phyloP scores from a whole-genome alignment of 2,797 vertebrate species.

The Acanthis flammea region DNA sequence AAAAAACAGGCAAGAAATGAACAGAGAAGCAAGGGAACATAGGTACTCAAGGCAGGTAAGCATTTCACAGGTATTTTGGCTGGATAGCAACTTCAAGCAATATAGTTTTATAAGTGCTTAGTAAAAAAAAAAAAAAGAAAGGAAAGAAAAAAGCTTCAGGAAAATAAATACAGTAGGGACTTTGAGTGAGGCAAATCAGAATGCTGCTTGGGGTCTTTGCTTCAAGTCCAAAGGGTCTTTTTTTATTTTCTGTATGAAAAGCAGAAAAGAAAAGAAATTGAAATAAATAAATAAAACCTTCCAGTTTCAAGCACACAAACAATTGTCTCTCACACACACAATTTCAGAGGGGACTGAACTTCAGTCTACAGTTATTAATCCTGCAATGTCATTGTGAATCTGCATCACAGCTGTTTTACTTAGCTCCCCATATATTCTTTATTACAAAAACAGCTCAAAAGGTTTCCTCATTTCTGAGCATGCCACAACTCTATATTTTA shows the following conservation, averaged over 20 bases:
- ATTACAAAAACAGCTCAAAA: not conserved
- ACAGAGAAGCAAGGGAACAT: slow-evolving; percentile 21
- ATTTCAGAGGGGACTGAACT: slow-evolving; percentile 37
- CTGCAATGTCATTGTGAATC: not conserved
- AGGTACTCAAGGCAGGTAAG: slow-evolving; percentile 50
- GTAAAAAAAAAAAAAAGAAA: slow-evolving; percentile 64
- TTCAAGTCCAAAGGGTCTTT: slow-evolving; percentile 61
- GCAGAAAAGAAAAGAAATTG: slow-evolving; percentile 12
- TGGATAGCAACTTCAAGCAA: slow-evolving; percentile 57
- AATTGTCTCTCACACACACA: not conserved
- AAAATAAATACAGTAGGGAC: slow-evolving; percentile 70
- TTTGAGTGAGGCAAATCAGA: slow-evolving; percentile 65
- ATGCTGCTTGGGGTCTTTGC: slow-evolving; percentile 57
- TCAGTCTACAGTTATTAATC: slow-evolving; percentile 51
- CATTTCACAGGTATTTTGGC: slow-evolving; percentile 19
- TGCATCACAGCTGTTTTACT: not conserved
- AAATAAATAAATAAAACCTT: slow-evolving; percentile 64
- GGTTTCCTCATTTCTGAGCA: not conserved
- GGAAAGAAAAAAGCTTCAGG: slow-evolving; percentile 58
- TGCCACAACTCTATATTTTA: not conserved
- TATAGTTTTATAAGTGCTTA: slow-evolving; percentile 69
- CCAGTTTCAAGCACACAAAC: slow-evolving; percentile 14
- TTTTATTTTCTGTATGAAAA: slow-evolving; percentile 50
- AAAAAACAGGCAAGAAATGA: not conserved
- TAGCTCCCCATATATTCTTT: not conserved